phyloP scores from a whole-genome alignment of 2,113 vertebrate genomes.

The Butorides virescens region DNA sequence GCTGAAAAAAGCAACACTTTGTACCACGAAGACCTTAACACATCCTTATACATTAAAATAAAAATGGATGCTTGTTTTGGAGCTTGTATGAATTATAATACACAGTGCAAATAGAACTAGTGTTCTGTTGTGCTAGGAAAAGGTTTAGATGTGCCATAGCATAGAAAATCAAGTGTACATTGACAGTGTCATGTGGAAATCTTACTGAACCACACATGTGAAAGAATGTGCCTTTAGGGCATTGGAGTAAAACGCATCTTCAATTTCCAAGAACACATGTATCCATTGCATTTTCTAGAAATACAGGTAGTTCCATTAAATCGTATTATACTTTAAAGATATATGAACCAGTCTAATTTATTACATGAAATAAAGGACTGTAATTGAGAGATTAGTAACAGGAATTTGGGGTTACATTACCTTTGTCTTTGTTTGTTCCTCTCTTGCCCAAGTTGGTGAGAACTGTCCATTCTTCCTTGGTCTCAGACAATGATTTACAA shows the following conservation, averaged over 20 bases:
- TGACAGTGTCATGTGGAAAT: neutral
- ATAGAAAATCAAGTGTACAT: neutral
- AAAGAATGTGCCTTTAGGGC: neutral
- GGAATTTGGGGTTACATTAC: neutral
- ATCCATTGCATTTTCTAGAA: neutral
- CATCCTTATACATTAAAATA: neutral
- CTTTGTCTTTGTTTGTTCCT: neutral
- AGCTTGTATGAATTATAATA: neutral
- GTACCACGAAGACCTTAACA: neutral
- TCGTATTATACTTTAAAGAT: neutral
- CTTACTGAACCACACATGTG: neutral
- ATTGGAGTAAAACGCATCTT: neutral
- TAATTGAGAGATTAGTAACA: neutral
- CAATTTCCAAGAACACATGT: accelerated
- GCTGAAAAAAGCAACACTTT: neutral
- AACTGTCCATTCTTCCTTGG: neutral
- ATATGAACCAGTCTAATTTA: neutral
- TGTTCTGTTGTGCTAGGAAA: neutral
- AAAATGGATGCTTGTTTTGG: neutral
- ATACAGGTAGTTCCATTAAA: neutral
- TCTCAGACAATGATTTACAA: neutral
- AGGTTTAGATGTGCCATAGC: neutral
- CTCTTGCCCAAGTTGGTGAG: neutral
- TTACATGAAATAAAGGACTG: neutral
- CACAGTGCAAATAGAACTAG: neutral